Base-by-base conservation (phyloP, 2,113 vertebrate genomes). In the Dipodomys spectabilis region DNA sequence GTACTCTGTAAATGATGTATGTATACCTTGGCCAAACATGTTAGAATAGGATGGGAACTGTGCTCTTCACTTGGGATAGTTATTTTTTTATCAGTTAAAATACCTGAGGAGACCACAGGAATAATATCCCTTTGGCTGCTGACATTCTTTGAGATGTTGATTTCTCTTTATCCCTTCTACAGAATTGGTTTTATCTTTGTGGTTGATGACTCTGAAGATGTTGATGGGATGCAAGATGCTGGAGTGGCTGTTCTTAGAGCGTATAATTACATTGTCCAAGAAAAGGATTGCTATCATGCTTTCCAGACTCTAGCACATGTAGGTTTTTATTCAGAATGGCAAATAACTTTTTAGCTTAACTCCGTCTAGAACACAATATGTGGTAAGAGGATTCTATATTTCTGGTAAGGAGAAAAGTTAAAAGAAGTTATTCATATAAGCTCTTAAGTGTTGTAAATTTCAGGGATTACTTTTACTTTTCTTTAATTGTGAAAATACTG, bases 141-240 rank as follows among this genome's bases (percentile, higher is more conserved):
- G 27, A 28, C 64, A 2, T 88, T 69, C 30, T 83, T 93, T 62
- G 78, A 44, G 27, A 82, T 88, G 91, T 90, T 79, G 72, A 57
- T 68, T 97, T 92, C 62, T 88, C 10, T 88, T 86, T 49, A 72
- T 62, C 71, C 18, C 15, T 23, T 32, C 49, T 89, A 35, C 95
- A 99, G 98, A 96, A 97, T 99, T 88, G 99, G 99, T 60, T 94
- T 99, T 73, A 99, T 99, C 95, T 99, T 99, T 89, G 99, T 99
- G 95, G 99, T 99, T 97, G 98, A 99, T 20, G 98, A 99, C 64
- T 98, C 97, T 0, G 99, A 99, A 23, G 99, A 99, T 64, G 94
- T 99, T 32, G 99, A 99, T 96, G 99, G 99, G 0, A 98, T 99
- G 97, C 98, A 99, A 95, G 99, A 99, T 89, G 96, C 99, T 6